Conservation (phyloP, 2,113 vertebrate species). For the Spermophilus dauricus region DNA sequence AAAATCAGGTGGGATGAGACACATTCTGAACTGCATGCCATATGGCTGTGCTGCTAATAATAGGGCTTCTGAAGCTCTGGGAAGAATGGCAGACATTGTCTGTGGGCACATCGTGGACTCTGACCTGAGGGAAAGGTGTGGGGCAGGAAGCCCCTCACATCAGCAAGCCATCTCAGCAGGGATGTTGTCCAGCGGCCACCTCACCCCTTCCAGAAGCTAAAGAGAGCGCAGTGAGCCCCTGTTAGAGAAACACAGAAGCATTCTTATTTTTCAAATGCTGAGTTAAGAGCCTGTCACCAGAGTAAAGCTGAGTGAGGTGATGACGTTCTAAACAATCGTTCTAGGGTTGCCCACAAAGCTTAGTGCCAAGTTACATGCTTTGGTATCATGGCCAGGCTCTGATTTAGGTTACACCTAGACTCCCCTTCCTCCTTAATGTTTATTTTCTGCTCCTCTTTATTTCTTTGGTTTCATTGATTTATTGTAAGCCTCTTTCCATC, state of each 20-base stretch:
- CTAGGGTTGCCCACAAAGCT: neutral
- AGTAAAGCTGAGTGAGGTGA: neutral
- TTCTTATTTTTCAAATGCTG: neutral
- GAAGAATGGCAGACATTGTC: neutral
- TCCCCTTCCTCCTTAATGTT: neutral
- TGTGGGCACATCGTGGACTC: fast-evolving
- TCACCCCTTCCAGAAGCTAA: neutral
- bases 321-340: neutral
- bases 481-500: neutral
- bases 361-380: neutral
- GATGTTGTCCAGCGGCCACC: neutral
- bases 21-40: neutral
- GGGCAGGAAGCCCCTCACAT: neutral
- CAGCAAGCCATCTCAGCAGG: neutral
- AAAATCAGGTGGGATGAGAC: neutral
- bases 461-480: neutral
- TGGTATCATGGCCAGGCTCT: neutral
- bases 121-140: too few species aligned
- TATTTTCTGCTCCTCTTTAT: neutral
- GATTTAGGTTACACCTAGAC: neutral
- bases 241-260: neutral
- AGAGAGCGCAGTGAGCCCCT: neutral
- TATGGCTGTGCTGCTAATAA: neutral
- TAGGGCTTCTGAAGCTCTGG: neutral
- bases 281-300: neutral